These are phyloP conservation scores for Pterostichus niger DNA, from an alignment of 2,888 invertebrate species.

Conservation along the genomic window DNA sequence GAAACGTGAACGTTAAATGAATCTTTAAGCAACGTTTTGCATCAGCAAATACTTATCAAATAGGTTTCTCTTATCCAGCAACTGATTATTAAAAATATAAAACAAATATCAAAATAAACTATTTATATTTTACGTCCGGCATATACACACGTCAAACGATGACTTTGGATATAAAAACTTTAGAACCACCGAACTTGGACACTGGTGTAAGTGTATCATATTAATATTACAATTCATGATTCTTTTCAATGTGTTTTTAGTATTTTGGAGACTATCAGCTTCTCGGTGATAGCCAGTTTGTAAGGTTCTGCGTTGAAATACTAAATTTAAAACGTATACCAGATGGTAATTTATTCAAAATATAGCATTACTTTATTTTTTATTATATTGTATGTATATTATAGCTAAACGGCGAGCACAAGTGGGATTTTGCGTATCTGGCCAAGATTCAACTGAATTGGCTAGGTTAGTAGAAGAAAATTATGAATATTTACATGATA, in stretches of 20 bases:
- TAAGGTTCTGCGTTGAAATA: slow-evolving; percentile 21
- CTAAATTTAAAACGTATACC: not conserved
- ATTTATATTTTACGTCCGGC: not conserved
- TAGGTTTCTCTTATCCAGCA: not conserved
- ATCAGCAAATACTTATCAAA: too few relatives aligned
- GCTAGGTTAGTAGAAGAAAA: not conserved
- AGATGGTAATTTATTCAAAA: slow-evolving; percentile 6
- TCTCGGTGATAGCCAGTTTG: slow-evolving; percentile 39
- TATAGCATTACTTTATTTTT: not conserved
- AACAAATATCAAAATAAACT: not conserved
- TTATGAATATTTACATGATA: not conserved
- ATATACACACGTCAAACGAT: not conserved
- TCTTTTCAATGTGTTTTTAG: slow-evolving; percentile 3
- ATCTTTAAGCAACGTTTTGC: too few relatives aligned
- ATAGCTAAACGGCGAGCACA: not conserved
- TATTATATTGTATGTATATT: slow-evolving; percentile 4
- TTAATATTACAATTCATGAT: not conserved
- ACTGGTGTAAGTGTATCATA: slow-evolving; percentile 6
- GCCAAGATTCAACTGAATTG: slow-evolving; percentile 13
- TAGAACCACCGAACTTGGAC: not conserved
- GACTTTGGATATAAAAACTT: not conserved
- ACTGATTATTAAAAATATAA: not conserved
- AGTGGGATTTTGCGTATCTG: slow-evolving; percentile 33
- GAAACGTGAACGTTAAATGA: too few relatives aligned
- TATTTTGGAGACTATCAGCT: slow-evolving; percentile 33